Conservation (phyloP, 2,113 vertebrate species). For the Xiphophorus couchianus region DNA sequence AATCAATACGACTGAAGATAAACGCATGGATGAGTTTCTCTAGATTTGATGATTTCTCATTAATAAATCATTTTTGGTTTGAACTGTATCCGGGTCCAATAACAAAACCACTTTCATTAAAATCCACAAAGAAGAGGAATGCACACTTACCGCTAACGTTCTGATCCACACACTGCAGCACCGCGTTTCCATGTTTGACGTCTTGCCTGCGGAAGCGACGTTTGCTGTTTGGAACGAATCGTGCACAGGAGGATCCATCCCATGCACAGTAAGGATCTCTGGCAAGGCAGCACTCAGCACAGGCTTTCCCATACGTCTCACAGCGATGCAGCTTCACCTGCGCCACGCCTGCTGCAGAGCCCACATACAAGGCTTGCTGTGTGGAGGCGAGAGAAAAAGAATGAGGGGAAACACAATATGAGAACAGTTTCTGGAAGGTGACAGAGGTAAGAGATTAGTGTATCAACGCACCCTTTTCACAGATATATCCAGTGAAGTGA, state of each 20-base stretch:
- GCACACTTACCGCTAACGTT: slow-evolving; percentile 83
- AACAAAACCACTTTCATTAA: neutral
- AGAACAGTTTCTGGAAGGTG: neutral
- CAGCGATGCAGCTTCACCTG: slow-evolving; percentile 89
- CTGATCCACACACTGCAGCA: slow-evolving; percentile 89
- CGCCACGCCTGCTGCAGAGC: slow-evolving; percentile 85
- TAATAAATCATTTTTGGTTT: neutral
- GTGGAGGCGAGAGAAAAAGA: neutral
- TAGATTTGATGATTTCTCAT: no score
- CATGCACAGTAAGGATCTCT: slow-evolving; percentile 94
- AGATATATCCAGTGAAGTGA: slow-evolving; percentile 93
- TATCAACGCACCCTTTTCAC: slow-evolving; percentile 88
- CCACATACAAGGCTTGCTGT: slow-evolving; percentile 90
- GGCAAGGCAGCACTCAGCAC: slow-evolving; percentile 94
- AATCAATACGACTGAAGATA: no score
- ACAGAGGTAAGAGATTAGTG: neutral
- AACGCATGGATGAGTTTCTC: no score
- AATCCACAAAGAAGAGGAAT: neutral
- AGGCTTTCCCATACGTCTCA: slow-evolving; percentile 88
- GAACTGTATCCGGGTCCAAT: neutral
- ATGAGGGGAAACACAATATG: neutral
- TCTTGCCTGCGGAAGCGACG: slow-evolving; percentile 89
- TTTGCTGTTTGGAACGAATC: slow-evolving; percentile 75
- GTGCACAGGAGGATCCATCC: slow-evolving; percentile 87
- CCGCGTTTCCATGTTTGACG: slow-evolving; percentile 84